Percentiles rank a stretch among this genome's conserved stretches.
These are phyloP conservation scores for Glyphotaelius pellucidus DNA, from an alignment of 2,888 invertebrate species.

Conservation along the genomic window DNA sequence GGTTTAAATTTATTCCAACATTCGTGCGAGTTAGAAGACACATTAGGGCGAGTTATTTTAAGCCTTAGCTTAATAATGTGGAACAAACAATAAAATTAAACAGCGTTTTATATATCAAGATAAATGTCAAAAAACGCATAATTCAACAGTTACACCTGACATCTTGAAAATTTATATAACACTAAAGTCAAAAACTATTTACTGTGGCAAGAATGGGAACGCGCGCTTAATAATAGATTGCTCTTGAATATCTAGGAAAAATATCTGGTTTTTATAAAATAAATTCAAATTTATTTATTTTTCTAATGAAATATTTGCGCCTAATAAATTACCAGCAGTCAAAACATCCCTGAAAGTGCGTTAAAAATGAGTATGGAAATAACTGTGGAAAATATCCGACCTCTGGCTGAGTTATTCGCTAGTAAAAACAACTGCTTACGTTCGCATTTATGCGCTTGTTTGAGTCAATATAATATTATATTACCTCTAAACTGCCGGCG, in stretches of 20 bases:
- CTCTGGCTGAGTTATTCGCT: conserved; percentile 50
- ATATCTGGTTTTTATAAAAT: neutral
- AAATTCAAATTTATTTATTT: neutral
- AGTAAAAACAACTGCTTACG: conserved; percentile 56
- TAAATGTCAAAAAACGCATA: neutral
- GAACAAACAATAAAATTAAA: neutral
- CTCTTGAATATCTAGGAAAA: neutral
- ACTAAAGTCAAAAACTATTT: neutral
- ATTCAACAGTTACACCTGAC: neutral
- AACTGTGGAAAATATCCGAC: neutral
- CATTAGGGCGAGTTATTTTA: neutral
- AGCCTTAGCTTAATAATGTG: neutral
- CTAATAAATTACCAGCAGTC: conserved; percentile 19
- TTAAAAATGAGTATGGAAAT: conserved; percentile 24
- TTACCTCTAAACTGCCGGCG: conserved; percentile 53
- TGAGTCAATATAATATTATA: conserved; percentile 55
- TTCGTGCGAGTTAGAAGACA: neutral
- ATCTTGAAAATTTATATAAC: neutral
- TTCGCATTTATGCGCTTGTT: conserved; percentile 58
- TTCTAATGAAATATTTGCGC: conserved; percentile 1
- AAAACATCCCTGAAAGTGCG: conserved; percentile 17
- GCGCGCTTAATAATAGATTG: neutral
- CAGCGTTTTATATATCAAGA: neutral
- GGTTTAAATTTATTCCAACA: neutral
- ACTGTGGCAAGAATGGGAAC: neutral